A percentile compares a stretch with the other conserved stretches of the same genome.
Evolutionary conservation across 2,888 invertebrate species (phyloP).

Genomic region (Eilema caniola): DNA sequence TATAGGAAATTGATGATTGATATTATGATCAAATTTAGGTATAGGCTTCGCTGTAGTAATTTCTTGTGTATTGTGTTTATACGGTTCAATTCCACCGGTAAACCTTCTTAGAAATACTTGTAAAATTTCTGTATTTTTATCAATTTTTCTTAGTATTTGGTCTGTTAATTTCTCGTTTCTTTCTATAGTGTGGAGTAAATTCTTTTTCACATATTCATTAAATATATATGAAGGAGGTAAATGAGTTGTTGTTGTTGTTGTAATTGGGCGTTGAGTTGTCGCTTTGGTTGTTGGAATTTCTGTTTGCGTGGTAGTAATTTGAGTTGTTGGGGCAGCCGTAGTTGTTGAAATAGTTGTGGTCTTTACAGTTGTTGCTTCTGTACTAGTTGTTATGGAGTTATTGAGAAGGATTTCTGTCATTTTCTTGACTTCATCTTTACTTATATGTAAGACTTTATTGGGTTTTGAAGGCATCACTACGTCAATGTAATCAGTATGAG

Average conservation of each 20-base stretch:
- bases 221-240: slow-evolving; percentile 15
- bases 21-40: slow-evolving; percentile 5
- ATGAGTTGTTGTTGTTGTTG: slow-evolving; percentile 29
- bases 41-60: neutral
- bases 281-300: slow-evolving; percentile 11
- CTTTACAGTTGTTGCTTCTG: neutral
- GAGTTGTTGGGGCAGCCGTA: slow-evolving; percentile 22
- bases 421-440: slow-evolving; percentile 43
- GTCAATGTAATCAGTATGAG: slow-evolving; percentile 45
- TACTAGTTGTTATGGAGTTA: slow-evolving; percentile 22
- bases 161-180: slow-evolving; percentile 69
- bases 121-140: slow-evolving; percentile 70
- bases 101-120: slow-evolving; percentile 68
- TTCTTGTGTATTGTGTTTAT: slow-evolving; percentile 9
- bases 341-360: neutral
- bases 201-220: slow-evolving; percentile 35
- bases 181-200: slow-evolving; percentile 60
- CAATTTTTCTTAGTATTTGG: slow-evolving; percentile 72
- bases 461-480: slow-evolving; percentile 39
- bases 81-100: slow-evolving; percentile 41
- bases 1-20: neutral
- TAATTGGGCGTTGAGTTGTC: slow-evolving; percentile 1
- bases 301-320: neutral
- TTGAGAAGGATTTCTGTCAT: slow-evolving; percentile 32
- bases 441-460: slow-evolving; percentile 40